Evolutionary conservation across 2,797 vertebrate genomes (phyloP).

Genomic region (Streptopelia turtur): DNA sequence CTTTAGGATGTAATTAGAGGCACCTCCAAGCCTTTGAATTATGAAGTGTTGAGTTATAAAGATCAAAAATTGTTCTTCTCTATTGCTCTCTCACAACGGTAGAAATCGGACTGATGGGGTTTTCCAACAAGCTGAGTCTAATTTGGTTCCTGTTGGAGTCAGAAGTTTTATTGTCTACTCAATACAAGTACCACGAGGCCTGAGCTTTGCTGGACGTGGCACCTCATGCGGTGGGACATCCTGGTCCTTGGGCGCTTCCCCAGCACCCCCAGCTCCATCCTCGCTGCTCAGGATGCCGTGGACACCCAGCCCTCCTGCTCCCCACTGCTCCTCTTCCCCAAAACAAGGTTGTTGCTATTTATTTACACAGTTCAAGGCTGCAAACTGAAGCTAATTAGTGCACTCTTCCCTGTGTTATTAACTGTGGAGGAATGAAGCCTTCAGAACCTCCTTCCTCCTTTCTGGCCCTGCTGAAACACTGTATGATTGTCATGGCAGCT

Average conservation of each 20-base stretch:
- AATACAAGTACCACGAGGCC: rapidly evolving
- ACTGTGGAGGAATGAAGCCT: not conserved
- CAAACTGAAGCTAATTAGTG: not conserved
- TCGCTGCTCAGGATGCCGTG: rapidly evolving
- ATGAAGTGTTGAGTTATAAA: rapidly evolving
- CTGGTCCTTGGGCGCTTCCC: not conserved
- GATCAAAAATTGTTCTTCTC: not conserved
- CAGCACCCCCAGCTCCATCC: rapidly evolving
- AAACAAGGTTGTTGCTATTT: not conserved
- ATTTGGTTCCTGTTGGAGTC: not conserved
- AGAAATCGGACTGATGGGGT: not conserved
- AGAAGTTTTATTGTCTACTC: not conserved
- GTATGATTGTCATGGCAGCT: not conserved
- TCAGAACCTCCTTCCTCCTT: not conserved
- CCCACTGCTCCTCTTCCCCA: not conserved
- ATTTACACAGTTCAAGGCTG: not conserved
- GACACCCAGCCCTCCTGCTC: not conserved
- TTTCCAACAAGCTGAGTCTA: rapidly evolving
- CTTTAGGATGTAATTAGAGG: not conserved
- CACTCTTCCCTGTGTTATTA: rapidly evolving
- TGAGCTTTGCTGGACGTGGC: rapidly evolving
- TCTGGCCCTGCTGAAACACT: rapidly evolving
- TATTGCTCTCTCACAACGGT: not conserved
- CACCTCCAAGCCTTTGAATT: not conserved
- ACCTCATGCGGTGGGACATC: rapidly evolving